phyloP scores from a whole-genome alignment of 2,797 vertebrate species.

The Tympanoctomys barrerae region DNA sequence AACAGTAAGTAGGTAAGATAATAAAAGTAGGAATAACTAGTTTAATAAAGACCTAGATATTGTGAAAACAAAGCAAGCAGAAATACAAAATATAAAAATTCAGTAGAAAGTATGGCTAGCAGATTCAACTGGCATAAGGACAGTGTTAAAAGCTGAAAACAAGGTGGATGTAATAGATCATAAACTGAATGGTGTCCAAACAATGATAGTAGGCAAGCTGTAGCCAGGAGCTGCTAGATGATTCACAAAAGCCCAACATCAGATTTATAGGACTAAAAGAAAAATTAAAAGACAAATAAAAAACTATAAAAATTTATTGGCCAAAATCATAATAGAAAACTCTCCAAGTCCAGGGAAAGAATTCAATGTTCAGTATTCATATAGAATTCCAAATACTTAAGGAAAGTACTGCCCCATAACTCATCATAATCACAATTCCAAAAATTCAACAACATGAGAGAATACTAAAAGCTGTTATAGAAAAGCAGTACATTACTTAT shows the following conservation, averaged over 20 bases:
- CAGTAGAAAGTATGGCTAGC: not conserved
- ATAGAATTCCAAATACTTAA: not conserved
- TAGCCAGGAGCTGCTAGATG: not conserved
- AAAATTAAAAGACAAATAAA: not conserved
- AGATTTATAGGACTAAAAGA: not conserved
- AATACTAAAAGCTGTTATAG: not conserved
- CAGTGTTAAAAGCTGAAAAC: not conserved
- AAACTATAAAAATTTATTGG: not conserved
- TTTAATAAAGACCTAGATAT: not conserved
- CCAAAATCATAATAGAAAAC: not conserved
- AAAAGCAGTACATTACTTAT: not conserved
- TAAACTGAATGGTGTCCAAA: not conserved
- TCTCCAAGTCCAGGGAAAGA: not conserved
- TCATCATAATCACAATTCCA: not conserved
- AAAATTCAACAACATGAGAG: not conserved
- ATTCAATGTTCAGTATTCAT: not conserved
- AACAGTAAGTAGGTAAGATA: not conserved
- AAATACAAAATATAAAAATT: not conserved
- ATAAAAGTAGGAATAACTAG: not conserved
- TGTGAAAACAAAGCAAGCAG: not conserved
- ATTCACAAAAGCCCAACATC: not conserved
- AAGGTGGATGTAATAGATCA: not conserved
- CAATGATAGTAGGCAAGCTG: not conserved
- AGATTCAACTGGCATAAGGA: not conserved
- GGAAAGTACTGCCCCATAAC: not conserved